phyloP scores from a whole-genome alignment of 2,888 invertebrate species.

The Ditula angustiorana region DNA sequence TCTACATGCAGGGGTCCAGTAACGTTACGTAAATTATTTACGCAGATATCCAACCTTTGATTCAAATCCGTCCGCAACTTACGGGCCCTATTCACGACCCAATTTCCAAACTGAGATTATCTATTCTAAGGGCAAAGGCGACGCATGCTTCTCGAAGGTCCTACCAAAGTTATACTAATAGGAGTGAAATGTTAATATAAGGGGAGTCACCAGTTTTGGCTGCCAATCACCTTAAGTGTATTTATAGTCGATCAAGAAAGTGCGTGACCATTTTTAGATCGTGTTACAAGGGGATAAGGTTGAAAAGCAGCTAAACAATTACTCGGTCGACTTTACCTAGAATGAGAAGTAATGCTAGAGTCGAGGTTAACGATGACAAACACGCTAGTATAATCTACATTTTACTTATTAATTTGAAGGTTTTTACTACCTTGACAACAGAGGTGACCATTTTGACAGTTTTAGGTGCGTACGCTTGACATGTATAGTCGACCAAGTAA shows the following conservation, averaged over 20 bases:
- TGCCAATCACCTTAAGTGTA: neutral
- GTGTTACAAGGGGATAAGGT: too few relatives aligned
- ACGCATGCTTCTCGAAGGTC: slow-evolving; percentile 15
- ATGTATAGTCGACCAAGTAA: too few relatives aligned
- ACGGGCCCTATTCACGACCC: slow-evolving; percentile 35
- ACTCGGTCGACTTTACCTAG: too few relatives aligned
- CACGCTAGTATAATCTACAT: too few relatives aligned
- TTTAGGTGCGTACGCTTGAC: too few relatives aligned
- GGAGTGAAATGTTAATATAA: neutral
- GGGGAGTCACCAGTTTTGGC: neutral
- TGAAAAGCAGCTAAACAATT: too few relatives aligned
- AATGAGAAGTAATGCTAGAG: too few relatives aligned
- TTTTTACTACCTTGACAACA: too few relatives aligned
- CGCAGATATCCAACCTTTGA: slow-evolving; percentile 36
- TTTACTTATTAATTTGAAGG: too few relatives aligned
- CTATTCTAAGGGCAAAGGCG: slow-evolving; percentile 34
- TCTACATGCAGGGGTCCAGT: slow-evolving; percentile 31
- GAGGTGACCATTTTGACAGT: too few relatives aligned
- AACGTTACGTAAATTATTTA: slow-evolving; percentile 39
- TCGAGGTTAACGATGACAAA: too few relatives aligned
- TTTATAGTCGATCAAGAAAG: neutral
- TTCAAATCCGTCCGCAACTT: slow-evolving; percentile 36
- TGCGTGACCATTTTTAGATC: too few relatives aligned
- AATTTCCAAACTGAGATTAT: slow-evolving; percentile 38
- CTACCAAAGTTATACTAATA: slow-evolving; percentile 27